phyloP scores from a whole-genome alignment of 2,797 vertebrate species.

The Molothrus aeneus region DNA sequence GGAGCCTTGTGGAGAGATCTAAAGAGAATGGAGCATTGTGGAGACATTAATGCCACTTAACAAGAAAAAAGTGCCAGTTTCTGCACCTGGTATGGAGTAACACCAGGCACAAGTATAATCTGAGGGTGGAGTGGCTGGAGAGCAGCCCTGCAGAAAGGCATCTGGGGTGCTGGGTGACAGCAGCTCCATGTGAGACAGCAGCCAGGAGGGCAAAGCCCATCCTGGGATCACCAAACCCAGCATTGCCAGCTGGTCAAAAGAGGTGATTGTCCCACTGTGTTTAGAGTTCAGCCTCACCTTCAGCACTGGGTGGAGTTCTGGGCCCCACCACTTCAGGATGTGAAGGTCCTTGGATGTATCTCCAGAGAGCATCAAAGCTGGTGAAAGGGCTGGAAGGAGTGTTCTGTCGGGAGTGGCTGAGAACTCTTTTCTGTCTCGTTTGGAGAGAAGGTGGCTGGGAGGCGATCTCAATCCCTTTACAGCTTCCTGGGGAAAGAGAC shows the following conservation, averaged over 20 bases:
- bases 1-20: not conserved
- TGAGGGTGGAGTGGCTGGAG: not conserved
- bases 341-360: not conserved
- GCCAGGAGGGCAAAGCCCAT: not conserved
- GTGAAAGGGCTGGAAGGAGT: not conserved
- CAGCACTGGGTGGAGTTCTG: not conserved
- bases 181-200: not conserved
- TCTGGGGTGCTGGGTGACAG: not conserved
- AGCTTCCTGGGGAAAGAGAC: not conserved
- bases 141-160: not conserved
- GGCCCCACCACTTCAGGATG: not conserved
- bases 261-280: accelerated
- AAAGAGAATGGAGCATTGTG: not conserved
- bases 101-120: accelerated
- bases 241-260: accelerated
- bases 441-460: not conserved
- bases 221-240: not conserved
- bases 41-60: not conserved
- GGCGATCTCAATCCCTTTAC: not conserved
- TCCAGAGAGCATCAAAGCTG: not conserved
- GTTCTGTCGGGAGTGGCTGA: not conserved
- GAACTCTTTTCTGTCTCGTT: not conserved
- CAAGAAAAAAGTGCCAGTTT: not conserved
- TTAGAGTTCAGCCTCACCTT: not conserved
- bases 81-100: not conserved